These are phyloP conservation scores for Ctenosaura bakeri DNA, from an alignment of 2,797 vertebrate genomes.

Conservation along the genomic window DNA sequence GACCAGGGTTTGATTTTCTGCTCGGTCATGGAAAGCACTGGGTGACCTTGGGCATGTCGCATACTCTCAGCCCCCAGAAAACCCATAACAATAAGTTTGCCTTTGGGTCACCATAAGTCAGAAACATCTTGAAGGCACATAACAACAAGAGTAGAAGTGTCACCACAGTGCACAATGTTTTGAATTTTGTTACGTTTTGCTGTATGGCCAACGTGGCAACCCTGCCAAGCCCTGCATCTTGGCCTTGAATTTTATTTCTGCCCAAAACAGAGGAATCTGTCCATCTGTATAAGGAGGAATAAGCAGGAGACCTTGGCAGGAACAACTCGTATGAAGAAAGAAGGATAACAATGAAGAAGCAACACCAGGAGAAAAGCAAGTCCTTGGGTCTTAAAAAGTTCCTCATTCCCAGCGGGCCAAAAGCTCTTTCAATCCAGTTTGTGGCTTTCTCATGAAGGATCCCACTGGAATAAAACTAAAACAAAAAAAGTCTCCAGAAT, in stretches of 20 bases:
- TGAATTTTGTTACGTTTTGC: too few species aligned
- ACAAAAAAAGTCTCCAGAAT: conserved; percentile 20
- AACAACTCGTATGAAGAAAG: conserved; percentile 21
- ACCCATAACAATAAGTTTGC: too few species aligned
- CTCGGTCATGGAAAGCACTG: too few species aligned
- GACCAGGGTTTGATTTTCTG: too few species aligned
- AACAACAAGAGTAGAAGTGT: too few species aligned
- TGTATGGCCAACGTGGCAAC: too few species aligned
- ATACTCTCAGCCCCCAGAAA: too few species aligned
- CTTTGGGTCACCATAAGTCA: too few species aligned
- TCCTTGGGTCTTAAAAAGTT: neutral
- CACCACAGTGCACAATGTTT: too few species aligned
- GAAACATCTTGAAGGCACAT: too few species aligned
- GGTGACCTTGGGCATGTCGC: too few species aligned
- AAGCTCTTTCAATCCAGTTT: conserved; percentile 58
- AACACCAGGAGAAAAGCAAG: neutral
- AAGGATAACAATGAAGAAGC: neutral
- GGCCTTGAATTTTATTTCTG: neutral
- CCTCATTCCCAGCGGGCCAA: conserved; percentile 44
- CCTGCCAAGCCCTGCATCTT: too few species aligned
- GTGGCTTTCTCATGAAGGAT: conserved; percentile 41
- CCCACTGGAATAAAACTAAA: neutral
- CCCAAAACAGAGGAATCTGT: neutral
- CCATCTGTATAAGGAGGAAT: neutral
- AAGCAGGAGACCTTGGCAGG: neutral